Base-by-base conservation (phyloP, 1,140 invertebrate species). In the Drosophila sechellia region DNA sequence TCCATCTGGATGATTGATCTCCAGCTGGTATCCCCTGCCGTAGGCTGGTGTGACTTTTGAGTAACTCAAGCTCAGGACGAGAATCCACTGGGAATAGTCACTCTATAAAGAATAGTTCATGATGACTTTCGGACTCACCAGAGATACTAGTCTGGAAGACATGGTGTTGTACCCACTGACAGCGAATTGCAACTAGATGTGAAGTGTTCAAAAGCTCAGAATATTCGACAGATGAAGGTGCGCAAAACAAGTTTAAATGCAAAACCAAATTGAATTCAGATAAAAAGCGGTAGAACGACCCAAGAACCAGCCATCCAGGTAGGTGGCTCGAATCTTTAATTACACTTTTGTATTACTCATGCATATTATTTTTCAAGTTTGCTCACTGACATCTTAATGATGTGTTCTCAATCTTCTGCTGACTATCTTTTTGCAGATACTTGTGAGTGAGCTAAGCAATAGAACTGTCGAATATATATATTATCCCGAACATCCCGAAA, bases 1-100 rank as follows among this genome's bases (percentile, higher is more conserved):
- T 69, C 61, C 61, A 45, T 69, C 65, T 45, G 65, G 61, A 34
- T 46, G 48, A 20, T 25, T 31, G 10, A 68, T 25, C 13, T n/a
- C 13, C 0, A 68, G 48, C 40, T 46, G 63, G 48, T 69, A 46
- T 39, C 25, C 61, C 25, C 4, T 17, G 4, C 63, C 64, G 11
- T 4, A 2, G 5, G 52, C 49, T 37, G 39, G 12, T 39, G 39
- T 31, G 34, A 46, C 10, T n/a, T 46, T 40, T 4, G 37, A 69
- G 11, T 6, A 39, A 17, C 17, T 39, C 20, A 56, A 20, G 34
- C 66, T 39, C 0, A 70, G 6, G 12, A 70, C 40, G 10, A 70
- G 2, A 48, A 55, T 34, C 34, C 49, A 69, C 66, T 70, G n/a
- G 12, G 25, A 64, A 42, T 25, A 0, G 2, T 15, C n/a, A 31